A percentile compares a stretch with the other conserved stretches of the same genome.
Evolutionary conservation across 2,113 vertebrate species (phyloP).

Genomic region (Callopanchax toddi): DNA sequence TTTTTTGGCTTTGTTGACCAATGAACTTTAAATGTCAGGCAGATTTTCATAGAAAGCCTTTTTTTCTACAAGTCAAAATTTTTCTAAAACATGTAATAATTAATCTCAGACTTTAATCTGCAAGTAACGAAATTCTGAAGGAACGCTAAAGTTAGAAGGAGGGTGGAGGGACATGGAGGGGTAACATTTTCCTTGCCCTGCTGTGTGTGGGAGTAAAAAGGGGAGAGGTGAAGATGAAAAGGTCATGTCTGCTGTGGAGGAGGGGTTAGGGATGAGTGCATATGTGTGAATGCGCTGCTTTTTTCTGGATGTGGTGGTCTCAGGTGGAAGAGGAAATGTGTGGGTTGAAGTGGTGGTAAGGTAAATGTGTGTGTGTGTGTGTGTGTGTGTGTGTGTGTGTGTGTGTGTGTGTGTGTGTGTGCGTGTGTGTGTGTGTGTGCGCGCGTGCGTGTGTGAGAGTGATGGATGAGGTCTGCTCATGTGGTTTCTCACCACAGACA

Average conservation of each 20-base stretch:
- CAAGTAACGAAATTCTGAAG: slow-evolving; percentile 41
- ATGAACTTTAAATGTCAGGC: no score
- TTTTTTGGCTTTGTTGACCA: neutral
- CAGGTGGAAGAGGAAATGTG: slow-evolving; percentile 69
- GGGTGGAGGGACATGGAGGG: neutral
- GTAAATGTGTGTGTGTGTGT: slow-evolving; percentile 34
- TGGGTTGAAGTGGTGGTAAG: slow-evolving; percentile 53
- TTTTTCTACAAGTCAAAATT: no score
- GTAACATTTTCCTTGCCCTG: slow-evolving; percentile 47
- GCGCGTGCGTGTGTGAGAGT: no score
- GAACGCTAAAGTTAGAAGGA: slow-evolving; percentile 29
- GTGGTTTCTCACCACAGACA: slow-evolving; percentile 71
- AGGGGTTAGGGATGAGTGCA: slow-evolving; percentile 62
- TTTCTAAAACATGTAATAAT: no score
- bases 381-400: slow-evolving; percentile 13
- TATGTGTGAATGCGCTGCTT: no score
- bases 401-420: no score
- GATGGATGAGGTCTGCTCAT: slow-evolving; percentile 74
- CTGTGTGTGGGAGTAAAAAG: slow-evolving; percentile 67
- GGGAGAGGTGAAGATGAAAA: slow-evolving; percentile 60
- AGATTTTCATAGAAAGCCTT: no score
- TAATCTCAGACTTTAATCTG: slow-evolving; percentile 31
- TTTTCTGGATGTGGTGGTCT: slow-evolving; percentile 59
- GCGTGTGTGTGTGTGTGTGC: no score
- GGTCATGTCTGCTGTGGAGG: slow-evolving; percentile 65